Evolutionary conservation across 2,888 invertebrate genomes (phyloP).

Genomic region (Platerodrilus igneus): DNA sequence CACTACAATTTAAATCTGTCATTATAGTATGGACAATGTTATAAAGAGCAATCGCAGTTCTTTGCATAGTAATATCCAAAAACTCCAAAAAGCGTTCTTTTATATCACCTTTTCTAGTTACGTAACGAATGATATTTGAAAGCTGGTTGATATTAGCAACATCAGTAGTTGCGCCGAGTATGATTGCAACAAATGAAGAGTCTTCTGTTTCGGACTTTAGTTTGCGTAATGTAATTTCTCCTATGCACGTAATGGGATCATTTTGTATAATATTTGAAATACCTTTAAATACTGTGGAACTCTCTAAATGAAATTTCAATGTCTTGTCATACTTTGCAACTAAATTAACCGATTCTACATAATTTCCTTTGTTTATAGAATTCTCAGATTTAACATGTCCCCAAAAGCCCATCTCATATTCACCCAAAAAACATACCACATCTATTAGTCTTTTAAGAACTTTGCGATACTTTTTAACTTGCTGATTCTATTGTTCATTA

Average conservation of each 20-base stretch:
- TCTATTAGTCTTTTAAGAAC: too few species aligned
- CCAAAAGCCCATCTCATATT: too few species aligned
- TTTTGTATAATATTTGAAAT: conserved; percentile 32
- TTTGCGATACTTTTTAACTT: too few species aligned
- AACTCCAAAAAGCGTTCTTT: conserved; percentile 34
- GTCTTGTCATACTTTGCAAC: conserved; percentile 16
- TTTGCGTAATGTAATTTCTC: conserved; percentile 19
- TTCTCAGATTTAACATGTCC: too few species aligned
- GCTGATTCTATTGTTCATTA: too few species aligned
- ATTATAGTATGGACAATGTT: conserved; percentile 25
- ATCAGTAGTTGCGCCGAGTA: conserved; percentile 33
- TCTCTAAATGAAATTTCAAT: conserved; percentile 28
- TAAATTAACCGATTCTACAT: too few species aligned
- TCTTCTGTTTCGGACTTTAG: conserved; percentile 27
- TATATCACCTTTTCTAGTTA: conserved; percentile 7
- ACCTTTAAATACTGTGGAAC: conserved; percentile 27
- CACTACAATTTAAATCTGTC: conserved; percentile 25
- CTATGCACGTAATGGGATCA: conserved; percentile 28
- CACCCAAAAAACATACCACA: too few species aligned
- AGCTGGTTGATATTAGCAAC: conserved; percentile 30
- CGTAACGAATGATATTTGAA: conserved; percentile 22
- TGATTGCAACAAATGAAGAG: conserved; percentile 29
- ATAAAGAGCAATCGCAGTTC: conserved; percentile 28
- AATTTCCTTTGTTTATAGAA: too few species aligned
- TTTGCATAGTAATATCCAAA: conserved; percentile 32